Evolutionary conservation across 1,140 invertebrate genomes (phyloP).

Genomic region (Bombus confusus): DNA sequence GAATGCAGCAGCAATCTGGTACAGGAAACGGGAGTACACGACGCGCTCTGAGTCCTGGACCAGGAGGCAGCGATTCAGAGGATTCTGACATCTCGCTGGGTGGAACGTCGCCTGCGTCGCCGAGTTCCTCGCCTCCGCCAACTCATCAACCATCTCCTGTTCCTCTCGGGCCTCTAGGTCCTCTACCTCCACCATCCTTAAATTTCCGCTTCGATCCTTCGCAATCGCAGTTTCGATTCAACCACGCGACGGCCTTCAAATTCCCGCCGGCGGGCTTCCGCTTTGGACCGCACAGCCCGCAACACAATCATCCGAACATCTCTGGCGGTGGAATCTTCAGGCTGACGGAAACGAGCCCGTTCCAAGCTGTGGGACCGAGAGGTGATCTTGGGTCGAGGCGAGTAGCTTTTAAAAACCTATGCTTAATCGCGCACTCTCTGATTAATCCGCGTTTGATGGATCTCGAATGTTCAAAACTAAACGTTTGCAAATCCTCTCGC

Average conservation of each 20-base stretch:
- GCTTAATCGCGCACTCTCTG: background rate
- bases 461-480: background rate
- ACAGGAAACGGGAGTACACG: constrained; percentile 75
- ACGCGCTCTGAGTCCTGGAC: constrained; percentile 77
- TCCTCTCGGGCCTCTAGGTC: constrained; percentile 76
- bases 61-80: constrained; percentile 78
- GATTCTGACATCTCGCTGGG: constrained; percentile 81
- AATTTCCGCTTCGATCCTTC: constrained; percentile 80
- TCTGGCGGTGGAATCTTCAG: constrained; percentile 79
- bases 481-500: background rate
- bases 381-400: constrained; percentile 81
- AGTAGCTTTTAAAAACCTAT: constrained; percentile 28
- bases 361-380: constrained; percentile 80
- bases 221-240: constrained; percentile 79
- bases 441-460: background rate
- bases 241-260: constrained; percentile 79
- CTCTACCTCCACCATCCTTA: constrained; percentile 76
- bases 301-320: constrained; percentile 79
- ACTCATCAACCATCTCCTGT: constrained; percentile 77
- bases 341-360: constrained; percentile 80
- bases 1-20: constrained; percentile 81
- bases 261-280: constrained; percentile 78
- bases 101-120: constrained; percentile 79
- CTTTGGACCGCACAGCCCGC: constrained; percentile 80
- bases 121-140: constrained; percentile 78